These are phyloP conservation scores for Marcusenius ussheri DNA, from an alignment of 2,113 vertebrate genomes.

Conservation along the genomic window DNA sequence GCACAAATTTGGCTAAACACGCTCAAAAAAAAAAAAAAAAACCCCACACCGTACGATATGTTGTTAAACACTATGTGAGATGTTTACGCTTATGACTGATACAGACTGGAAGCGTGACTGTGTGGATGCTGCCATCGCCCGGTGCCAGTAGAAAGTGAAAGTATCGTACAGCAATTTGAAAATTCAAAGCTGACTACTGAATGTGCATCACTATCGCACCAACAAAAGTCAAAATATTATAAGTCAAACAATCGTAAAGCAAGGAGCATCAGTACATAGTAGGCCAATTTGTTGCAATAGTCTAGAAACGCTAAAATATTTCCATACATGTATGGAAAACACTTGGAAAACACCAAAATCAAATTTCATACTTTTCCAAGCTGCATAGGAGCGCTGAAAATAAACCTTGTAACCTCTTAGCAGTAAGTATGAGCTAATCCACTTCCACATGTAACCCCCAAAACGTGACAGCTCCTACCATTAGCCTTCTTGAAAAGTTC, in stretches of 20 bases:
- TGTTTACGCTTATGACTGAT: not conserved
- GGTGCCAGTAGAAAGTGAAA: not conserved
- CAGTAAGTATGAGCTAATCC: not conserved
- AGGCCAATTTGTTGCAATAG: not conserved
- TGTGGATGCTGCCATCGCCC: not conserved
- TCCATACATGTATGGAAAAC: not conserved
- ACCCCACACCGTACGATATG: not conserved
- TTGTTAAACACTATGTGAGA: not conserved
- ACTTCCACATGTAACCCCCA: not conserved
- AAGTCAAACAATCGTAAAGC: not conserved
- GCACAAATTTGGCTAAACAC: not conserved
- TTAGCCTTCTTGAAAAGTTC: slow-evolving; percentile 96
- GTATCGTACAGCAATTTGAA: not conserved
- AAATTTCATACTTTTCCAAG: not conserved
- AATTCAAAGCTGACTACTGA: not conserved
- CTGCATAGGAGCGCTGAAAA: not conserved
- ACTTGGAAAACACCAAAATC: not conserved
- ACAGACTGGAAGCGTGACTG: not conserved
- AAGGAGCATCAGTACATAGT: not conserved
- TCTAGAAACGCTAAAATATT: not conserved
- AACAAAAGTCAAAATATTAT: not conserved
- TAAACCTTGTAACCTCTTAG: not conserved
- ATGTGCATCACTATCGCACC: not conserved
- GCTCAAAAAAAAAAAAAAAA: not conserved
- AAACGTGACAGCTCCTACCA: slow-evolving; percentile 55